Base-by-base conservation (phyloP, 1,140 invertebrate genomes). In the Wiebesia pumilae region DNA sequence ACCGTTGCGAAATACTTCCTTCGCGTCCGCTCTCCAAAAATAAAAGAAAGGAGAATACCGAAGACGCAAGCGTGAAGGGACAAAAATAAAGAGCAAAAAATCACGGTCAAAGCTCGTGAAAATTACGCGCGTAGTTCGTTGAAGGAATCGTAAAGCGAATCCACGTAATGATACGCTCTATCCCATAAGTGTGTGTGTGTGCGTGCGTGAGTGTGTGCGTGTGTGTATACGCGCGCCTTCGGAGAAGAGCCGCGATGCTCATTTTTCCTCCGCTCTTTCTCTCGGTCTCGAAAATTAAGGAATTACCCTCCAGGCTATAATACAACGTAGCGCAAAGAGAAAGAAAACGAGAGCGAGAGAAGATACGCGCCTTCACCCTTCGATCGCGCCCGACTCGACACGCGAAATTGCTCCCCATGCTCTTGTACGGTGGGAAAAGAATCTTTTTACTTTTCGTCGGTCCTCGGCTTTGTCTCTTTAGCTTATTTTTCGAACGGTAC, bases 91-190 rank as follows among this genome's bases (percentile, higher is more conserved):
- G 33, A 54, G 14, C 4, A 47, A 75, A 43, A 81, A 14, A 33
- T 3, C 40, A 12, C n/a, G 84, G 88, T 87, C 47, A 78, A 83
- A 78, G 73, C 73, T 71, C 19, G 67, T 73, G 81, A 83, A 83
- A 73, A 83, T 83, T 51, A 73, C 85, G 83, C 81, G 58, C 35
- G 38, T 80, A 75, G 78, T 73, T 71, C 58, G 88, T 82, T 87
- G 89, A 90, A 73, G 87, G 88, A 91, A 91, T 89, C 90, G 89
- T 89, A 89, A 90, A 90, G 89, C 88, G 84, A 90, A 86, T 90
- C 83, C 86, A 81, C 75, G 88, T 91, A 91, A 91, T 90, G 84
- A 90, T 89, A 89, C 87, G 88, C 90, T 90, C 88, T 89, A 88
- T 89, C 86, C 87, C 65, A 81, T 89, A 90, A 90, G 88, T 85